phyloP scores from a whole-genome alignment of 2,888 invertebrate species.

The Pterostichus madidus region DNA sequence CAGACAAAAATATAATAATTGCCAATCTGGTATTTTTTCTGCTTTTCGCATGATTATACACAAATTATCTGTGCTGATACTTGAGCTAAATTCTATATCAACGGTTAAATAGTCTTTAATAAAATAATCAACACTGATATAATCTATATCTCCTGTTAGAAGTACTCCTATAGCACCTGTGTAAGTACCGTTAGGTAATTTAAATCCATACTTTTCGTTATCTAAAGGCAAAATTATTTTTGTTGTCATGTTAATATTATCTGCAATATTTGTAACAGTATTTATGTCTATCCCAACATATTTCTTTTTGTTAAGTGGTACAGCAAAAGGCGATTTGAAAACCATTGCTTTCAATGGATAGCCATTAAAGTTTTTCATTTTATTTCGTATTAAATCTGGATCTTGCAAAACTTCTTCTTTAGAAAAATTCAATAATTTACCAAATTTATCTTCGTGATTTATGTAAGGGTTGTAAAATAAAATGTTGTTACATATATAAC shows the following conservation, averaged over 20 bases:
- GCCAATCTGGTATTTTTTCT: slow-evolving; percentile 75
- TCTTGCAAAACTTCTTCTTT: slow-evolving; percentile 41
- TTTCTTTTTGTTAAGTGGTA: slow-evolving; percentile 69
- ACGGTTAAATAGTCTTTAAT: slow-evolving; percentile 75
- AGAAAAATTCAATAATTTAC: slow-evolving; percentile 25
- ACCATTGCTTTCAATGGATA: slow-evolving; percentile 74
- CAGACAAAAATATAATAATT: slow-evolving; percentile 75
- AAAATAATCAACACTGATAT: slow-evolving; percentile 75
- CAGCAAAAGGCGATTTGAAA: slow-evolving; percentile 74
- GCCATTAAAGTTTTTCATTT: slow-evolving; percentile 73
- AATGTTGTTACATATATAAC: slow-evolving; percentile 43
- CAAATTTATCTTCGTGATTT: neutral
- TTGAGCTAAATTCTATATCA: slow-evolving; percentile 74
- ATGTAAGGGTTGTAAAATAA: slow-evolving; percentile 59
- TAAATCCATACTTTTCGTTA: slow-evolving; percentile 71
- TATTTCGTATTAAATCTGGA: slow-evolving; percentile 55
- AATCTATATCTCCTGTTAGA: slow-evolving; percentile 73
- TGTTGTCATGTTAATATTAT: slow-evolving; percentile 73
- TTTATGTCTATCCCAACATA: slow-evolving; percentile 73
- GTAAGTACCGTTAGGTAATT: slow-evolving; percentile 74
- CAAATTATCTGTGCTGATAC: slow-evolving; percentile 75
- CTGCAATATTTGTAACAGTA: slow-evolving; percentile 72
- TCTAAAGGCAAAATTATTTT: slow-evolving; percentile 27
- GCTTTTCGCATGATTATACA: slow-evolving; percentile 76
- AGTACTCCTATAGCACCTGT: slow-evolving; percentile 75